Evolutionary conservation across 2,113 vertebrate species (phyloP).

Genomic region (Daphoenositta chrysoptera): DNA sequence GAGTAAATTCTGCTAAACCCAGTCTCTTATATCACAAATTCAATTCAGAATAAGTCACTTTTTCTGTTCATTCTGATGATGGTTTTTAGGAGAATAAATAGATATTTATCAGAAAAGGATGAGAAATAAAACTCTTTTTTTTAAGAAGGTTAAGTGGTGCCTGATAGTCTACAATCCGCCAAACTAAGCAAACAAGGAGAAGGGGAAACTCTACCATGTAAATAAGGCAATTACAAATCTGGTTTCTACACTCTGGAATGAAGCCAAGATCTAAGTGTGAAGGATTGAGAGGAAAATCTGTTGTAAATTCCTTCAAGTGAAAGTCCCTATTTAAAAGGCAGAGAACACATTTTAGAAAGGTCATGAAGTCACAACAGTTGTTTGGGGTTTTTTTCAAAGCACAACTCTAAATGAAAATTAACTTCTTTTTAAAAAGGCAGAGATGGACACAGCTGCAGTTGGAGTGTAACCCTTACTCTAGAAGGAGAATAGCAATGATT

Average conservation of each 20-base stretch:
- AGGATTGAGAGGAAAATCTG: constrained; percentile 2
- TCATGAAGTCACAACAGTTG: not conserved
- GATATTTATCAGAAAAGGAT: not conserved
- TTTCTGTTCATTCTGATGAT: not conserved
- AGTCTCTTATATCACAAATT: not conserved
- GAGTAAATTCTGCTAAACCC: not conserved
- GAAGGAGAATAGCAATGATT: not conserved
- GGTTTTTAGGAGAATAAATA: not conserved
- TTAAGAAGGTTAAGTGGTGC: not conserved
- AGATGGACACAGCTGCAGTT: not conserved
- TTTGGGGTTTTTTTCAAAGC: not conserved
- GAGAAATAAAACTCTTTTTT: not conserved
- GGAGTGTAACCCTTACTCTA: not conserved
- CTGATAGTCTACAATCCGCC: not conserved
- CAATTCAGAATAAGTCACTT: not conserved
- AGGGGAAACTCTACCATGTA: not conserved
- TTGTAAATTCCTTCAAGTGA: constrained; percentile 27
- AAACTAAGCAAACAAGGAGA: constrained; percentile 1
- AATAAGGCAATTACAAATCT: constrained; percentile 32
- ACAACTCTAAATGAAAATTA: not conserved
- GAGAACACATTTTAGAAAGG: not conserved
- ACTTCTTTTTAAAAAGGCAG: not conserved
- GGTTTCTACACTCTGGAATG: not conserved
- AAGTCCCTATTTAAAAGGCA: constrained; percentile 2
- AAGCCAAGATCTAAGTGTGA: not conserved